These are phyloP conservation scores for Sylvilagus floridanus DNA, from an alignment of 2,797 vertebrate species.

Conservation along the genomic window DNA sequence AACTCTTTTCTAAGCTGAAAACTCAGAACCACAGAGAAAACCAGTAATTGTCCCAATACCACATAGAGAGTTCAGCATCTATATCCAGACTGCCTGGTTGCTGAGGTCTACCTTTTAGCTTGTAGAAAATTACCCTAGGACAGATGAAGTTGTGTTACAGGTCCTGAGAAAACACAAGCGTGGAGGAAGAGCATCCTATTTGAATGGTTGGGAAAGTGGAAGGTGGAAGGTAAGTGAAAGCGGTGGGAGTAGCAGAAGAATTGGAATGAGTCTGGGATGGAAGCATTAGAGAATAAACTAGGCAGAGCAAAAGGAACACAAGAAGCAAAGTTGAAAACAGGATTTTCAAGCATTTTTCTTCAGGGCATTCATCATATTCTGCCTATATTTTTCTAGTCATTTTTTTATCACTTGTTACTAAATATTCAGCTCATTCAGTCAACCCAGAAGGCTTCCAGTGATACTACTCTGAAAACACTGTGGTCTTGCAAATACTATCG, in stretches of 20 bases:
- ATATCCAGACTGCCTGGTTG: neutral
- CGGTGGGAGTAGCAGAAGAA: neutral
- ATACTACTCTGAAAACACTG: neutral
- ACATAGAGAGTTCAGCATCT: neutral
- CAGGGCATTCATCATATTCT: neutral
- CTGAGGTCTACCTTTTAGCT: neutral
- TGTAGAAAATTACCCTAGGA: neutral
- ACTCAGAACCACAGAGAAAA: neutral
- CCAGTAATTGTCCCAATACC: neutral
- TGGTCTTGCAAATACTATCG: neutral
- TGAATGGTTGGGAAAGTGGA: neutral
- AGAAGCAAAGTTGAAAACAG: neutral
- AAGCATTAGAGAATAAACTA: neutral
- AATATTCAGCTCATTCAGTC: neutral
- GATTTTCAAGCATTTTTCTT: neutral
- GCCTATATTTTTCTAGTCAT: neutral
- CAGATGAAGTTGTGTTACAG: neutral
- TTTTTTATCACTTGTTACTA: neutral
- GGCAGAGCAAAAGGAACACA: neutral
- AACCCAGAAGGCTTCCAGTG: neutral
- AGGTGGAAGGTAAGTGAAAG: neutral
- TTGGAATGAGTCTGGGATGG: neutral
- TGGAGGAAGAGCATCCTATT: neutral
- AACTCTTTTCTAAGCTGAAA: neutral
- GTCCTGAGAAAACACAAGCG: neutral